phyloP scores from a whole-genome alignment of 2,797 vertebrate species.

The Sebastes kiyomatsui region DNA sequence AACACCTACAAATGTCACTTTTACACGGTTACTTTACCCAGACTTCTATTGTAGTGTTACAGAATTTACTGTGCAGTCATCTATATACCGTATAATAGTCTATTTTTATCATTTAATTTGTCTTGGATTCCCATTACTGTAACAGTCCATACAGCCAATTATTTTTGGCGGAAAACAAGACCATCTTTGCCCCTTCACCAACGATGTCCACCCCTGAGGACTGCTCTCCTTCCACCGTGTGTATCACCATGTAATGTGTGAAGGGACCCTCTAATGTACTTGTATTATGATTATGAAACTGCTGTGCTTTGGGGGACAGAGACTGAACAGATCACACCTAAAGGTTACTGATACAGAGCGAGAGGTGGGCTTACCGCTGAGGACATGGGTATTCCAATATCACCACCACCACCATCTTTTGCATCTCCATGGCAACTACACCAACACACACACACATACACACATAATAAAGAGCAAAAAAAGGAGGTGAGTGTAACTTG shows the following conservation, averaged over 20 bases:
- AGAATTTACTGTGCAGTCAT: background rate
- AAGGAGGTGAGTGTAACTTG: slow-evolving; percentile 38
- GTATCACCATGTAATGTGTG: slow-evolving; percentile 11
- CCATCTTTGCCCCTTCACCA: background rate
- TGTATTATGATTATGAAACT: slow-evolving; percentile 19
- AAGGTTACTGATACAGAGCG: slow-evolving; percentile 27
- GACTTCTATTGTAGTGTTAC: background rate
- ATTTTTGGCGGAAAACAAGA: background rate
- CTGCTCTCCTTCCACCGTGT: background rate
- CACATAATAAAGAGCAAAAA: slow-evolving; percentile 24
- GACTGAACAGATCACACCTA: slow-evolving; percentile 18
- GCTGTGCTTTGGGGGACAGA: slow-evolving; percentile 16
- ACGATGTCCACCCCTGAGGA: background rate
- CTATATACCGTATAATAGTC: background rate
- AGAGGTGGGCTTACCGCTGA: slow-evolving; percentile 22
- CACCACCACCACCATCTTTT: slow-evolving; percentile 45
- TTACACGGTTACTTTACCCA: background rate
- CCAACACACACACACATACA: slow-evolving; percentile 31
- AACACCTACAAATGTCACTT: too few relatives aligned
- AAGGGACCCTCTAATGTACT: slow-evolving; percentile 1
- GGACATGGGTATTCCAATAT: slow-evolving; percentile 52
- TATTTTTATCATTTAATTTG: background rate
- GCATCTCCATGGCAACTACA: slow-evolving; percentile 66
- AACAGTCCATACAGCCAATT: background rate
- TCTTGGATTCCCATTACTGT: background rate